Percentiles rank a stretch among this genome's conserved stretches.
Conservation (phyloP, 2,888 invertebrate genomes). For the Leucoptera coffeella region DNA sequence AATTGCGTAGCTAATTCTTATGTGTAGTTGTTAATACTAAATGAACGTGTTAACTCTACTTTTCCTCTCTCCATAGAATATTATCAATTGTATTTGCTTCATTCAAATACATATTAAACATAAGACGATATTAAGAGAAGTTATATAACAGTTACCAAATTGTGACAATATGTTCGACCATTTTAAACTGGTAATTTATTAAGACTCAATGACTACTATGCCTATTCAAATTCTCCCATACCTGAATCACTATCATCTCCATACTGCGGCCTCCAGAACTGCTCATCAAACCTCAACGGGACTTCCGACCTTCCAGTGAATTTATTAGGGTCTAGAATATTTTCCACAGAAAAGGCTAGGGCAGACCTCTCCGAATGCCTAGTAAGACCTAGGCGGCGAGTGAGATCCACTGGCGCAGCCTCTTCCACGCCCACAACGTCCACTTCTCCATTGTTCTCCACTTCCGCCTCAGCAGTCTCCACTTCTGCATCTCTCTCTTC, state of each 20-base stretch:
- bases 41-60: no score
- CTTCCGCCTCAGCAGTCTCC: constrained; percentile 25
- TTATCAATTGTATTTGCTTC: no score
- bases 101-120: no score
- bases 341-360: constrained; percentile 84
- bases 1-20: no score
- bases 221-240: no score
- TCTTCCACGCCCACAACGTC: constrained; percentile 46
- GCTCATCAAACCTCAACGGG: constrained; percentile 50
- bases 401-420: constrained; percentile 39
- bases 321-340: constrained; percentile 85
- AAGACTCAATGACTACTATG: no score
- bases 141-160: no score
- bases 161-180: no score
- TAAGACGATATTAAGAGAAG: no score
- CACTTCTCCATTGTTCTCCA: constrained; percentile 28
- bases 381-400: constrained; percentile 49
- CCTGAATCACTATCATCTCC: constrained; percentile 56
- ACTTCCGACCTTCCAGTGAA: constrained; percentile 68
- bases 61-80: no score
- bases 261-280: constrained; percentile 50
- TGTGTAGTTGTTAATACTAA: no score
- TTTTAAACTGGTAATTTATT: no score
- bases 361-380: constrained; percentile 48
- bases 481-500: constrained; percentile 17